A percentile compares a stretch with the other conserved stretches of the same genome.
Conservation (phyloP, 2,113 vertebrate species). For the Octodon degus region DNA sequence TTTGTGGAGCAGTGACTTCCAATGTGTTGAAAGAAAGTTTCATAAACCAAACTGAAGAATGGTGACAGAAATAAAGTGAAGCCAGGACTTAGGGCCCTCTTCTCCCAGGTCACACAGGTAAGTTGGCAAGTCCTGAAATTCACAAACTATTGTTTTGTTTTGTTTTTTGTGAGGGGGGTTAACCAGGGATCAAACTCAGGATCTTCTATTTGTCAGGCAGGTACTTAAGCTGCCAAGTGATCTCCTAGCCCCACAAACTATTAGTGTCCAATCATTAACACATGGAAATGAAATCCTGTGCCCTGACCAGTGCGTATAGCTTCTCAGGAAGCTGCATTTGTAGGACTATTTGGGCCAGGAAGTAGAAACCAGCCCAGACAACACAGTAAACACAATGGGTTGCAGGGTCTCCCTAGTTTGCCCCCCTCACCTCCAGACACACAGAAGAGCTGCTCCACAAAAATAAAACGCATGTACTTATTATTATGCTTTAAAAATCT, state of each 20-base stretch:
- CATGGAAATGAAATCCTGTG: background rate
- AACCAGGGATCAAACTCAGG: no score
- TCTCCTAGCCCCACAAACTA: background rate
- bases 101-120: background rate
- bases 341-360: background rate
- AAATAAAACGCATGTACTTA: slow-evolving; percentile 24
- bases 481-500: slow-evolving; percentile 25
- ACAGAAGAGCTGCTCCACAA: background rate
- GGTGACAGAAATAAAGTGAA: background rate
- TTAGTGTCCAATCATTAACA: background rate
- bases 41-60: background rate
- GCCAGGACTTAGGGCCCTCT: background rate
- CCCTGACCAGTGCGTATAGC: background rate
- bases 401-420: background rate
- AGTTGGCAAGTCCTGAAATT: background rate
- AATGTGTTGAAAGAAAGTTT: slow-evolving; percentile 11
- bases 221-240: no score
- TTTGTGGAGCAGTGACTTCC: slow-evolving; percentile 17
- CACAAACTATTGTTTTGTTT: background rate
- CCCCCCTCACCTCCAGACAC: background rate
- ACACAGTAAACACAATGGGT: background rate
- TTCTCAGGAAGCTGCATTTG: no score
- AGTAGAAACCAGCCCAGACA: background rate
- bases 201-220: no score
- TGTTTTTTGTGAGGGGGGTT: no score